These are phyloP conservation scores for Glaucopsyche alexis DNA, from an alignment of 2,888 invertebrate genomes.

Conservation along the genomic window DNA sequence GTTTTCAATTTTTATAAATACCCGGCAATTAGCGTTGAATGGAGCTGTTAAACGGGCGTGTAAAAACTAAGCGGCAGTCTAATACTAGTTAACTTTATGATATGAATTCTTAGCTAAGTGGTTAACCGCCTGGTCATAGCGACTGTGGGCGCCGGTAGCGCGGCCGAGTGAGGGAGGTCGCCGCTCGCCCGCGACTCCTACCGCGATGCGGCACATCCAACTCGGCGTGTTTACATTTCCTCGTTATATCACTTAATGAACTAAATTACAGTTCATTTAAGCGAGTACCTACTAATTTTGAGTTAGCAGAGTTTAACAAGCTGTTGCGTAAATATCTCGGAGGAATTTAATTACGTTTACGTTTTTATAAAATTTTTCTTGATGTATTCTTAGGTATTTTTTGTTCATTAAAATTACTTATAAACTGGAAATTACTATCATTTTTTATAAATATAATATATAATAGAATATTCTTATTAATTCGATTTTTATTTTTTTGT, in stretches of 20 bases:
- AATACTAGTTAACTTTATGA: slow-evolving; percentile 41
- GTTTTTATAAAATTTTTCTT: background rate
- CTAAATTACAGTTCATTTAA: slow-evolving; percentile 43
- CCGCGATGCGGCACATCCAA: slow-evolving; percentile 33
- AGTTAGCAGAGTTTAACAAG: slow-evolving; percentile 29
- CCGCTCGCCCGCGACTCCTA: slow-evolving; percentile 30
- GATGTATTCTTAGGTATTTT: slow-evolving; percentile 7
- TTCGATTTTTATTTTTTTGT: too few species aligned
- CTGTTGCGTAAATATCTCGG: slow-evolving; percentile 29
- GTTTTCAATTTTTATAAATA: slow-evolving; percentile 32
- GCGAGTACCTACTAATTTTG: slow-evolving; percentile 40
- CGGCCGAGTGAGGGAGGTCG: slow-evolving; percentile 38
- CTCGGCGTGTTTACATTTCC: slow-evolving; percentile 39
- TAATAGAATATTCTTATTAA: too few species aligned
- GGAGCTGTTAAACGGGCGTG: slow-evolving; percentile 33
- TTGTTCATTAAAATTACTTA: background rate
- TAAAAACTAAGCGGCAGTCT: slow-evolving; percentile 39
- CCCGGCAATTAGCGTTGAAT: slow-evolving; percentile 32
- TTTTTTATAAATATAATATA: too few species aligned
- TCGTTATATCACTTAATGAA: slow-evolving; percentile 49
- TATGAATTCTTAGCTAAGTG: slow-evolving; percentile 47
- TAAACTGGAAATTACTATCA: too few species aligned
- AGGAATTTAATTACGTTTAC: slow-evolving; percentile 14
- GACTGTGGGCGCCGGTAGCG: slow-evolving; percentile 31
- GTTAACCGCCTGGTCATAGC: slow-evolving; percentile 43